Evolutionary conservation across 2,113 vertebrate species (phyloP), one percentile per base, ranked within the genome.

Genomic region (Pachypanchax playfairii): DNA sequence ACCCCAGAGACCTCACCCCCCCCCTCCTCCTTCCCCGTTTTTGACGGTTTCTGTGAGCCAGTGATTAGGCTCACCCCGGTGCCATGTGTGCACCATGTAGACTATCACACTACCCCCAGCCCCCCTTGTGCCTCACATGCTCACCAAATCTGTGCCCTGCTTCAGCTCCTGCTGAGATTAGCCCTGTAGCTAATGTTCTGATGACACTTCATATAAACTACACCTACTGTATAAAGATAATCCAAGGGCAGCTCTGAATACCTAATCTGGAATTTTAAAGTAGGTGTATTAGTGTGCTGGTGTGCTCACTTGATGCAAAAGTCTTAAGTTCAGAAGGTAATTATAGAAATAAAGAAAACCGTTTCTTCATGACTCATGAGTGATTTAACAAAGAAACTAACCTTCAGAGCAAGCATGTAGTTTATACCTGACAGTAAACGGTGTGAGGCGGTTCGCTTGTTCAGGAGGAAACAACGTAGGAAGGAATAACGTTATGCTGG

Each of bases 31-130:
- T 14, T 14, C 4, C 13, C 21, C 13, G 9, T 84, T 79, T 86
- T 80, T 73, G 77, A 78, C 72, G 84, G 85, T 79, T 88, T 90
- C 85, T 84, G 85, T 14, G 17, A 87, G 64, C 74, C 57, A 13
- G 66, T 90, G 88, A 89, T 90, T 88, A 89, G 82, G 66, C 77
- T 84, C 80, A 63, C 66, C 79, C 71, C 46, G 18, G 78, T 87
- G 80, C 85, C 87, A 85, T 89, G 88, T 90, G 88, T 86, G 63
- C 79, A 74, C 68, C 77, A 71, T 57, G 64, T 36, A 41, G 18
- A 21, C 57, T 3, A 31, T 47, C 47, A 36, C 65, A 36, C 25
- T 2, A 15, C 47, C 55, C 3, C 59, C 17, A 21, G 42, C 60
- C 38, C 50, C 64, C 65, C 7, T n/a, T n/a, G n/a, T n/a, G n/a